These are phyloP conservation scores for Hydrophis major DNA, from an alignment of 2,797 vertebrate genomes.

Conservation along the genomic window DNA sequence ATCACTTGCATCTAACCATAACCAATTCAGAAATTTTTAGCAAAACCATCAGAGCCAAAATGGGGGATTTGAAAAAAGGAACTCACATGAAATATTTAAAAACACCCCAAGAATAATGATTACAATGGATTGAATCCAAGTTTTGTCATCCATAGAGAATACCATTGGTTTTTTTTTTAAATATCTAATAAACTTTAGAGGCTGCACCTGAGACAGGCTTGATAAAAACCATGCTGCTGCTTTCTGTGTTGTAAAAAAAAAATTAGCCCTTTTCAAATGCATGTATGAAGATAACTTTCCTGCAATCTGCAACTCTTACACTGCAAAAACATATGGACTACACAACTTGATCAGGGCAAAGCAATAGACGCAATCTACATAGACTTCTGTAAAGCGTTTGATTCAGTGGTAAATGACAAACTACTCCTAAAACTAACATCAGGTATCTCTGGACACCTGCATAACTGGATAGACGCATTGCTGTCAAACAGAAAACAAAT, in stretches of 20 bases:
- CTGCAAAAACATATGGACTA: too few species aligned
- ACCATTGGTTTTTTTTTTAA: not conserved
- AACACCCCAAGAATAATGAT: not conserved
- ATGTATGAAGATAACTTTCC: not conserved
- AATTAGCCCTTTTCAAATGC: not conserved
- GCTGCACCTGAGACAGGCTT: not conserved
- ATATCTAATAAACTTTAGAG: not conserved
- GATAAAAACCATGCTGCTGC: not conserved
- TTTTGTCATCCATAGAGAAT: not conserved
- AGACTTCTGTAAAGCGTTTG: too few species aligned
- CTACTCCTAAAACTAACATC: too few species aligned
- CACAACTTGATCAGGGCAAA: too few species aligned
- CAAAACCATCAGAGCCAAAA: constrained; percentile 53
- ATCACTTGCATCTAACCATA: constrained; percentile 46
- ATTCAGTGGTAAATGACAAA: too few species aligned
- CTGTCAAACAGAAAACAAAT: too few species aligned
- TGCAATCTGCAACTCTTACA: too few species aligned
- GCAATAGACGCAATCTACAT: too few species aligned
- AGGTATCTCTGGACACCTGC: too few species aligned
- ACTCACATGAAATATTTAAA: not conserved
- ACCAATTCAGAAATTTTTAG: constrained; percentile 34
- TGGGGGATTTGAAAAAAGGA: constrained; percentile 38
- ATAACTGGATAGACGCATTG: too few species aligned
- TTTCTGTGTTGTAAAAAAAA: not conserved
- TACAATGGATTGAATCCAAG: not conserved